Evolutionary conservation across 2,797 vertebrate genomes (phyloP), one percentile per base, ranked within the genome.

Genomic region (Cynodonichthys magdalenae): DNA sequence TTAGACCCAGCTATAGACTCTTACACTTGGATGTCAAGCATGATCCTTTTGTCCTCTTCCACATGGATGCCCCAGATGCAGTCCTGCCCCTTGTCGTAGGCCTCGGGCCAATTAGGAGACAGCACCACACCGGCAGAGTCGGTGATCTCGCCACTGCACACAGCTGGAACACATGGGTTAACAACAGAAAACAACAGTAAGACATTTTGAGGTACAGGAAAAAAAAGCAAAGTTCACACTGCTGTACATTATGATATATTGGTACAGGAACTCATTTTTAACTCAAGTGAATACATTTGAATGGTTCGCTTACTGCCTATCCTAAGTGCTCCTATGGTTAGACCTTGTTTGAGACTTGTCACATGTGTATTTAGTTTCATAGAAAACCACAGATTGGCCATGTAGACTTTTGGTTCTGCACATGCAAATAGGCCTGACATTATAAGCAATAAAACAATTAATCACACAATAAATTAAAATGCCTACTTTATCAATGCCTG

Each of bases 31-130:
- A 99, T 58, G 0, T 99, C 96, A 83, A 99, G 87, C 95, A 98
- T 94, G 92, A 98, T 93, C 69, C 97, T 94, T 86, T 97, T 98
- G 93, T 98, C 96, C 77, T 99, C 96, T 71, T 98, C 96, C 88
- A 98, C 96, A 0, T 98, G 97, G 64, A 98, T 93, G 1, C 96
- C 96, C 96, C 95, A 99, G 91, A 99, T 99, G 93, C 98, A 99
- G 91, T 99, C 98, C 88, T 99, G 98, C 52, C 98, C 98, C 54
- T 97, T 96, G 83, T 98, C 95, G 0, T 99, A 99, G 0, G 96
- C 95, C 92, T 99, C 97, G 0, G 97, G 98, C 96, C 97, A 99
- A 90, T 99, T 99, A 66, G 98, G 98, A 6, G 98, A 99, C 79
- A 99, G 80, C 80, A 99, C 96, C 76, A 99, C 95, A 0, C 98